These are phyloP conservation scores for Chaitophorus viminalis DNA, from an alignment of 2,888 invertebrate species.

Conservation along the genomic window DNA sequence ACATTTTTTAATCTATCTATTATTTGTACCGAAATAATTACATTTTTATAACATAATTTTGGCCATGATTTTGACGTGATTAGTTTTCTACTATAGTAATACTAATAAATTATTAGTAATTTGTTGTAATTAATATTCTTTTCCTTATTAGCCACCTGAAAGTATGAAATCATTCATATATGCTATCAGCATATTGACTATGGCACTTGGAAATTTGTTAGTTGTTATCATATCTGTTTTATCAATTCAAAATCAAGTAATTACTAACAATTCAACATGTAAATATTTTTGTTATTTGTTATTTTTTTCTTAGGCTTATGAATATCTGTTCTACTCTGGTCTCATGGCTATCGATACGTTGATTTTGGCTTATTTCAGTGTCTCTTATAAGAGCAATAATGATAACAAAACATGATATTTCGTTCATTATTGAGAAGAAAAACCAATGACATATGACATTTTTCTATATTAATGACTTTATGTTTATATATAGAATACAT, in stretches of 20 bases:
- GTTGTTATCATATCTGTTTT: conserved; percentile 89
- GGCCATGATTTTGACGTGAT: too few species aligned
- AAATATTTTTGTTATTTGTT: conserved; percentile 64
- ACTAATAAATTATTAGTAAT: too few species aligned
- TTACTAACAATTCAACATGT: neutral
- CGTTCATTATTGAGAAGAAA: too few species aligned
- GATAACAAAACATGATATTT: too few species aligned
- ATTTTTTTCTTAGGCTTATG: conserved; percentile 74
- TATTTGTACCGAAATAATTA: too few species aligned
- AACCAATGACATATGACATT: too few species aligned
- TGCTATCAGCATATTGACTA: conserved; percentile 91
- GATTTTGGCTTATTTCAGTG: conserved; percentile 74
- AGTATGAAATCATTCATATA: conserved; percentile 92
- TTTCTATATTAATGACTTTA: too few species aligned
- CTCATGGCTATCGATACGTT: conserved; percentile 86
- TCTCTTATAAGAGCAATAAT: conserved; percentile 74
- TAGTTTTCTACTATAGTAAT: too few species aligned
- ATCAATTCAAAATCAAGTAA: conserved; percentile 80
- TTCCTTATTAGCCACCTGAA: neutral
- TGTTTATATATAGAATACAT: too few species aligned
- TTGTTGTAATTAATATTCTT: neutral
- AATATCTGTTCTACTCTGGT: conserved; percentile 87
- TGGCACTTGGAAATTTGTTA: conserved; percentile 91
- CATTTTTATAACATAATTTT: too few species aligned
- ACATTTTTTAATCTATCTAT: too few species aligned